These are phyloP conservation scores for Augochlorella aurata DNA, from an alignment of 2,888 invertebrate genomes.

Conservation along the genomic window DNA sequence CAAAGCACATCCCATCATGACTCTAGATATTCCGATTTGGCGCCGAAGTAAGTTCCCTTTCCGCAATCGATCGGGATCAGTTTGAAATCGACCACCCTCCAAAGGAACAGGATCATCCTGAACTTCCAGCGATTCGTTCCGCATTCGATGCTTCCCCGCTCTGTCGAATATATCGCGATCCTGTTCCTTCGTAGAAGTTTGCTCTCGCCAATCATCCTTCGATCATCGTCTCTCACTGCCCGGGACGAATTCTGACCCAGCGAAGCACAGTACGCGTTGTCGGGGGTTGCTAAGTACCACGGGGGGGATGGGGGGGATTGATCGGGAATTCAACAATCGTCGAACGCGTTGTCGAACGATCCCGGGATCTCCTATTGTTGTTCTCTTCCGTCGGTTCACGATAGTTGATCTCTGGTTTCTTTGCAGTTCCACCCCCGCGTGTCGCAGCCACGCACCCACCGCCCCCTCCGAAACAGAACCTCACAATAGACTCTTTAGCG, in stretches of 20 bases:
- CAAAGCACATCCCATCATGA: conserved; percentile 84
- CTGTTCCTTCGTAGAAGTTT: conserved; percentile 21
- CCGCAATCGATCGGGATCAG: conserved; percentile 33
- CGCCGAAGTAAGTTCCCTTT: conserved; percentile 89
- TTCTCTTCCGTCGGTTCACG: conserved; percentile 43
- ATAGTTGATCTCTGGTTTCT: conserved; percentile 62
- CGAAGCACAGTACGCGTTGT: conserved; percentile 17
- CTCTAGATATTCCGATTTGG: conserved; percentile 92
- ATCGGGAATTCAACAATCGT: too few relatives aligned
- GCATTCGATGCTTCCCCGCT: too few relatives aligned
- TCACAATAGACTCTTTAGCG: conserved; percentile 76
- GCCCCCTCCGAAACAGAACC: conserved; percentile 73
- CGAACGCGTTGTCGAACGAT: background rate
- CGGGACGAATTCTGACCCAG: conserved; percentile 8
- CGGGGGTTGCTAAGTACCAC: background rate
- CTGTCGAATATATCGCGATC: background rate
- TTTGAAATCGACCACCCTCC: background rate
- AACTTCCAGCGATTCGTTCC: background rate
- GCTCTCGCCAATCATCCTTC: conserved; percentile 27
- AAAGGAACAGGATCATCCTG: background rate
- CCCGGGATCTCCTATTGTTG: background rate
- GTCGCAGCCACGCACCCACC: conserved; percentile 66
- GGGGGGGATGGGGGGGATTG: background rate
- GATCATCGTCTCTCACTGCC: conserved; percentile 27
- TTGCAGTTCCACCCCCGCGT: conserved; percentile 71